A percentile compares a stretch with the other conserved stretches of the same genome.
These are phyloP conservation scores for Larimichthys crocea DNA, from an alignment of 2,113 vertebrate species.

Conservation along the genomic window DNA sequence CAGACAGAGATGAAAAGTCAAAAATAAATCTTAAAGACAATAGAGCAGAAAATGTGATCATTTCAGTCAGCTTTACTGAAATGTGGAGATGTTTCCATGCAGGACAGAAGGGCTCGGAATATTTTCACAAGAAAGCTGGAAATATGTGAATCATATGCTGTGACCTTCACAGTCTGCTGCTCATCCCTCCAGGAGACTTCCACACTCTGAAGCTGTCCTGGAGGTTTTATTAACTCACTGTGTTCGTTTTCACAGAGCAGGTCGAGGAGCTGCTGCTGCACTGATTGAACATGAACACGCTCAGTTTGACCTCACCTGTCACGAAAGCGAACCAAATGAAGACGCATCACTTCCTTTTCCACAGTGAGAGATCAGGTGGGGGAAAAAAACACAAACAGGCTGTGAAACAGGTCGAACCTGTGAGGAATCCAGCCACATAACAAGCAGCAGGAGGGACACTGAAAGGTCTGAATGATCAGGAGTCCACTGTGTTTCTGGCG, in stretches of 20 bases:
- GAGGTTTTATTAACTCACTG: neutral
- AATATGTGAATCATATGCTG: too few relatives aligned
- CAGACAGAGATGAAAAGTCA: too few relatives aligned
- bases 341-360: slow-evolving; percentile 18
- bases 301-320: neutral
- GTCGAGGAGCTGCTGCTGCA: neutral
- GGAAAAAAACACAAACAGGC: neutral
- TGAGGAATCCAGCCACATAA: too few relatives aligned
- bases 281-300: neutral
- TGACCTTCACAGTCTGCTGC: too few relatives aligned
- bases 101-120: too few relatives aligned
- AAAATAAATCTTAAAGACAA: too few relatives aligned
- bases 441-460: neutral
- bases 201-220: neutral
- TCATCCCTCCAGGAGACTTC: neutral
- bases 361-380: neutral
- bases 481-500: neutral
- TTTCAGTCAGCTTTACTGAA: too few relatives aligned
- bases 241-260: neutral
- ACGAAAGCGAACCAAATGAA: neutral
- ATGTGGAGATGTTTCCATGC: too few relatives aligned
- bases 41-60: too few relatives aligned
- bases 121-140: too few relatives aligned
- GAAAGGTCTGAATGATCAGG: neutral
- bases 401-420: neutral